Percentiles rank a stretch among this genome's conserved stretches.
Evolutionary conservation across 2,888 invertebrate genomes (phyloP).

Genomic region (Nomada ferruginata): DNA sequence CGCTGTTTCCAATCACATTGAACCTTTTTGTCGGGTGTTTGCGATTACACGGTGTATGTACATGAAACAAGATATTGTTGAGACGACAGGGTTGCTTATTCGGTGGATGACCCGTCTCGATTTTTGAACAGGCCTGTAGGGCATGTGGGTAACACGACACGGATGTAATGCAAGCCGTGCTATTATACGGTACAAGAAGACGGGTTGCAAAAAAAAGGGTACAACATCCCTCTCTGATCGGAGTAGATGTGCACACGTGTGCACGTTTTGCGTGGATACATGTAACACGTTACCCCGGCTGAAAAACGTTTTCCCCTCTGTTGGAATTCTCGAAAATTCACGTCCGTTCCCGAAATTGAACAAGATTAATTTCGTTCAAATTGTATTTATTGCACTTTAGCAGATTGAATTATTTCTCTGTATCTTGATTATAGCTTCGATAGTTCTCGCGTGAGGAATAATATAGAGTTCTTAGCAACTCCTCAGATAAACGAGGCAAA

Average conservation of each 20-base stretch:
- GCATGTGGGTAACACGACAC: slow-evolving; percentile 80
- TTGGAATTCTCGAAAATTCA: background rate
- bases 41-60: slow-evolving; percentile 18
- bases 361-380: background rate
- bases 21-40: background rate
- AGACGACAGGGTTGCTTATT: slow-evolving; percentile 34
- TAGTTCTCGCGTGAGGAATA: too few species aligned
- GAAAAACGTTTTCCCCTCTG: background rate
- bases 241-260: slow-evolving; percentile 20
- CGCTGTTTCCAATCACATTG: background rate
- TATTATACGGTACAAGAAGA: slow-evolving; percentile 80
- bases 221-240: slow-evolving; percentile 73
- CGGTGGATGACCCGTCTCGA: slow-evolving; percentile 57
- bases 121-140: slow-evolving; percentile 73
- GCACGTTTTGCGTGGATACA: slow-evolving; percentile 4
- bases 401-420: too few species aligned
- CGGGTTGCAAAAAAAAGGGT: slow-evolving; percentile 72
- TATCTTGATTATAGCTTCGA: too few species aligned
- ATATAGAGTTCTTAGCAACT: too few species aligned
- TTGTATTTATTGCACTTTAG: too few species aligned
- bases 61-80: slow-evolving; percentile 45
- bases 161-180: slow-evolving; percentile 83
- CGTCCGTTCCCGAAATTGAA: background rate
- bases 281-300: background rate
- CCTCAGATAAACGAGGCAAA: too few species aligned